A percentile compares a stretch with the other conserved stretches of the same genome.
phyloP scores from a whole-genome alignment of 2,113 vertebrate species.

The Myrmecophaga tridactyla region DNA sequence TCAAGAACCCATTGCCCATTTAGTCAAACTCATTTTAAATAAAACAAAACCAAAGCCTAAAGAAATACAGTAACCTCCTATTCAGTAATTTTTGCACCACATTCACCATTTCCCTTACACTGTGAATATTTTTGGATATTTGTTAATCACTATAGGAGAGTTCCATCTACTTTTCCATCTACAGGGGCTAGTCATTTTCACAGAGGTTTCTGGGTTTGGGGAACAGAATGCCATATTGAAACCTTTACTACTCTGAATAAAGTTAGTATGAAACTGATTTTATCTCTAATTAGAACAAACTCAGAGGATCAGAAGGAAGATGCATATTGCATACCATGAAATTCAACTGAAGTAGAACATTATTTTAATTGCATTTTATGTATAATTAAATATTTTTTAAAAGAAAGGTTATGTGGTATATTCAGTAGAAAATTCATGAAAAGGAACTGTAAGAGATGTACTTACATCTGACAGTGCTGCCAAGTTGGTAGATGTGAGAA shows the following conservation, averaged over 20 bases:
- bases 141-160: neutral
- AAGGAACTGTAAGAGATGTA: neutral
- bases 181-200: neutral
- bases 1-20: neutral
- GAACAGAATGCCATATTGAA: neutral
- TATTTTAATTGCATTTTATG: neutral
- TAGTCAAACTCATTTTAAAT: neutral
- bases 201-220: neutral
- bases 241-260: neutral
- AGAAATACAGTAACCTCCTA: neutral
- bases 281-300: slow-evolving; percentile 13
- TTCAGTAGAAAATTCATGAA: neutral
- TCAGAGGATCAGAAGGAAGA: neutral
- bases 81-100: neutral
- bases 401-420: neutral
- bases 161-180: neutral
- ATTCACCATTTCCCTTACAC: neutral
- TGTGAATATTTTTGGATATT: neutral
- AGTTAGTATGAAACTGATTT: neutral
- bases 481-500: neutral
- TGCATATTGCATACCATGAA: neutral
- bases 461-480: neutral
- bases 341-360: neutral
- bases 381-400: slow-evolving; percentile 28
- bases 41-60: neutral